Conservation (phyloP, 2,888 invertebrate species). For the Eupithecia vulgata region DNA sequence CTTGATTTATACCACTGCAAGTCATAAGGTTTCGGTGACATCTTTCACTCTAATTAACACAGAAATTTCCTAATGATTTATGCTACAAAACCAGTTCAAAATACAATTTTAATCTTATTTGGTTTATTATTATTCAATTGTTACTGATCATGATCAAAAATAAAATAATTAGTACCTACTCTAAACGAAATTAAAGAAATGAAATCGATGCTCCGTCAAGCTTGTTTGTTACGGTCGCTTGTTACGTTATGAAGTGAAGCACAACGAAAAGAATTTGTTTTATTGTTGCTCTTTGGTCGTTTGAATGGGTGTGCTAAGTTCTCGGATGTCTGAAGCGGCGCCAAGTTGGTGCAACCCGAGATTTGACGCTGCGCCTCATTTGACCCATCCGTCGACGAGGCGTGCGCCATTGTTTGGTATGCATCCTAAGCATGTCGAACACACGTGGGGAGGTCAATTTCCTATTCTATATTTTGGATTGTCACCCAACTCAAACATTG, state of each 20-base stretch:
- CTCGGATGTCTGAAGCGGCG: constrained; percentile 73
- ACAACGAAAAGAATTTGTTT: constrained; percentile 62
- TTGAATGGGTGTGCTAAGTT: constrained; percentile 73
- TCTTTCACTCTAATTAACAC: constrained; percentile 76
- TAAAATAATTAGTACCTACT: neutral
- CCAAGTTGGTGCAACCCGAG: constrained; percentile 79
- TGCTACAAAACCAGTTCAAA: too few species aligned
- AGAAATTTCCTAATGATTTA: constrained; percentile 72
- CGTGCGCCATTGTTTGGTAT: constrained; percentile 73
- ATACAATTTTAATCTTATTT: neutral
- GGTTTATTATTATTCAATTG: neutral
- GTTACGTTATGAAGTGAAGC: constrained; percentile 73
- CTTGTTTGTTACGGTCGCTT: constrained; percentile 70
- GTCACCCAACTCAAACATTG: constrained; percentile 55
- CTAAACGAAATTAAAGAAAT: neutral
- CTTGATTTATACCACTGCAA: constrained; percentile 76
- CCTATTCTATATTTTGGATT: constrained; percentile 61
- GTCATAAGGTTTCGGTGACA: constrained; percentile 71
- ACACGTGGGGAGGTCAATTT: constrained; percentile 60
- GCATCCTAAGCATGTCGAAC: constrained; percentile 58
- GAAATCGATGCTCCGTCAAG: constrained; percentile 56
- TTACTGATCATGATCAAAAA: neutral
- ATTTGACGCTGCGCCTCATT: constrained; percentile 78
- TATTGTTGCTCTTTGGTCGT: constrained; percentile 66
- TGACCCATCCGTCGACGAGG: constrained; percentile 68